Evolutionary conservation across 1,140 invertebrate genomes (phyloP), one percentile per base, ranked within the genome.

Genomic region (Phenacoccus solenopsis): DNA sequence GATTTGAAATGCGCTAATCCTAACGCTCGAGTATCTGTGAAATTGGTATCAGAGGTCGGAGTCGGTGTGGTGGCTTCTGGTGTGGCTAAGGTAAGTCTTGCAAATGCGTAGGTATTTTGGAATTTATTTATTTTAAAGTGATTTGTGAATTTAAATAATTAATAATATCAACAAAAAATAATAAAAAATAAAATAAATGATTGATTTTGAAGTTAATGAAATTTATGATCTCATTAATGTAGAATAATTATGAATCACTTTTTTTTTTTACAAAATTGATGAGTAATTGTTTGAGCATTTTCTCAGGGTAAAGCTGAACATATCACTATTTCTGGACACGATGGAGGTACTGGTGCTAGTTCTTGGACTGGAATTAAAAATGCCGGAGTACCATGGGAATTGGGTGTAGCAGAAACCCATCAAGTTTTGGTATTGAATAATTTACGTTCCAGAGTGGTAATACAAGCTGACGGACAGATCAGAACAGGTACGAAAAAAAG

Each of bases 1-100:
- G 97, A 99, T 81, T 82, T 99, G 59, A 99, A 99, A 80, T 95
- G 93, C 78, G 91, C 96, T 57, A 99, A 99, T 84, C 97, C 97
- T 0, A 83, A 84, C 69, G 96, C 96, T 1, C 82, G 96, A 67
- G 96, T 99, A 72, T 97, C 94, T 67, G 97, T 99, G 0, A 99
- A 99, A 79, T 82, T 99, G 16, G 97, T 99, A 3, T 98, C 96
- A 0, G 96, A 98, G 84, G 94, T 97, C 35, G 97, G 97, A 4
- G 97, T 99, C 0, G 97, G 97, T 10, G 94, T 98, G 12, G 93
- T 99, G 1, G 97, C 97, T 22, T 88, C 96, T 35, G 97, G 97
- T 64, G 96, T 98, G 21, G 96, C 96, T 21, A 99, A 98, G 85
- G 90, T 91, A 76, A 70, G 38, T 49, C n/a, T n/a, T n/a, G n/a